Conservation (phyloP, 2,797 vertebrate species). For the Vireo griseus region DNA sequence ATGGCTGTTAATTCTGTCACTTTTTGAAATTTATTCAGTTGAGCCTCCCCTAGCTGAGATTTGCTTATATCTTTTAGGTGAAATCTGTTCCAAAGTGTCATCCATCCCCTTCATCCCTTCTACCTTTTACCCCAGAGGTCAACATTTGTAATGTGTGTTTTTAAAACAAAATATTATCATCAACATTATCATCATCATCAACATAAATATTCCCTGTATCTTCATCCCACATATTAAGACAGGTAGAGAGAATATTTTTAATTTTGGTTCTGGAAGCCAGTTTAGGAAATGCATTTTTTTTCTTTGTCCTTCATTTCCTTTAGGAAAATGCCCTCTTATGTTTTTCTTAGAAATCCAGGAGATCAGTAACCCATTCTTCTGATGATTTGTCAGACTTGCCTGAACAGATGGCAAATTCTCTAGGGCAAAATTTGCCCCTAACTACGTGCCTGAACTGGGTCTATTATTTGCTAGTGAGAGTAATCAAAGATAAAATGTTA, state of each 20-base stretch:
- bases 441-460: not conserved
- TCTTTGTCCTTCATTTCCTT: not conserved
- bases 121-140: not conserved
- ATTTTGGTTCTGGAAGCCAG: not conserved
- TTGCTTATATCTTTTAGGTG: not conserved
- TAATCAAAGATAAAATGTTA: not conserved
- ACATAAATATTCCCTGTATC: not conserved
- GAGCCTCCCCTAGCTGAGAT: not conserved
- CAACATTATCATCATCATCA: not conserved
- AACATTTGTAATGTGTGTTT: not conserved
- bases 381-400: not conserved
- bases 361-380: not conserved
- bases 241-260: not conserved
- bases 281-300: not conserved
- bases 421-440: not conserved
- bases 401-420: not conserved
- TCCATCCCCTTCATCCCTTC: not conserved
- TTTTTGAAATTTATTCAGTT: not conserved
- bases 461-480: not conserved
- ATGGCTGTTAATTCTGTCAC: not conserved
- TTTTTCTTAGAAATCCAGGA: not conserved
- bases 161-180: not conserved
- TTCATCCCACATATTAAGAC: not conserved
- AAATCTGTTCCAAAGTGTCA: not conserved
- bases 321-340: not conserved